Evolutionary conservation across 2,113 vertebrate genomes (phyloP).

Genomic region (Entelurus aequoreus): DNA sequence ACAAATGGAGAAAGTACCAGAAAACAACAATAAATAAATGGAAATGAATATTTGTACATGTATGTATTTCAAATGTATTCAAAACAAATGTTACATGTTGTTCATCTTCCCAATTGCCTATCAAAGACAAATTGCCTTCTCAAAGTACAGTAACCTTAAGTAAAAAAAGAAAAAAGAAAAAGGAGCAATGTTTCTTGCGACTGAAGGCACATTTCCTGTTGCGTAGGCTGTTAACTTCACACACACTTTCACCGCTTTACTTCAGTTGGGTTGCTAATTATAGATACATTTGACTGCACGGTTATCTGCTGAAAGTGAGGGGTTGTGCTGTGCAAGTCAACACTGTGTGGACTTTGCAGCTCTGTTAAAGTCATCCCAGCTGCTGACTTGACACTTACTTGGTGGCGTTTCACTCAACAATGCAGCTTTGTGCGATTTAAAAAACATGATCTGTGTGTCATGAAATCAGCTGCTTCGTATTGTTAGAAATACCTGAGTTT

Average conservation of each 20-base stretch:
- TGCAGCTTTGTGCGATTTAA: constrained; percentile 18
- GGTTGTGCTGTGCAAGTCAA: neutral
- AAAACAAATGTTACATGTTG: too few relatives aligned
- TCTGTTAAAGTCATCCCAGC: neutral
- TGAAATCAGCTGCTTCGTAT: constrained; percentile 50
- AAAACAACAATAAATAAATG: too few relatives aligned
- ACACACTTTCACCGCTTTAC: constrained; percentile 16
- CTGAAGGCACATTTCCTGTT: constrained; percentile 63
- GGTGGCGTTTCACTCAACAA: constrained; percentile 5
- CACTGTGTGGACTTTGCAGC: neutral
- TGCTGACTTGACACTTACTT: neutral
- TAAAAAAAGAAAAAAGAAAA: too few relatives aligned
- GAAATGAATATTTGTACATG: too few relatives aligned
- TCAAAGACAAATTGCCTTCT: too few relatives aligned
- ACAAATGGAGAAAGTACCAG: too few relatives aligned
- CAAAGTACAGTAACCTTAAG: too few relatives aligned
- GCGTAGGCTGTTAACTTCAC: constrained; percentile 26
- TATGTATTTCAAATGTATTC: too few relatives aligned
- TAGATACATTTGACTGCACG: neutral
- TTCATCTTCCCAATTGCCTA: too few relatives aligned
- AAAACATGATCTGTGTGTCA: constrained; percentile 20
- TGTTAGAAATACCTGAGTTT: constrained; percentile 79
- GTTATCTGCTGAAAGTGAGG: neutral
- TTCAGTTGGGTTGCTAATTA: neutral
- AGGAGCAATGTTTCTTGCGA: constrained; percentile 10